Evolutionary conservation across 2,113 vertebrate genomes (phyloP).

Genomic region (Eurypyga helias): DNA sequence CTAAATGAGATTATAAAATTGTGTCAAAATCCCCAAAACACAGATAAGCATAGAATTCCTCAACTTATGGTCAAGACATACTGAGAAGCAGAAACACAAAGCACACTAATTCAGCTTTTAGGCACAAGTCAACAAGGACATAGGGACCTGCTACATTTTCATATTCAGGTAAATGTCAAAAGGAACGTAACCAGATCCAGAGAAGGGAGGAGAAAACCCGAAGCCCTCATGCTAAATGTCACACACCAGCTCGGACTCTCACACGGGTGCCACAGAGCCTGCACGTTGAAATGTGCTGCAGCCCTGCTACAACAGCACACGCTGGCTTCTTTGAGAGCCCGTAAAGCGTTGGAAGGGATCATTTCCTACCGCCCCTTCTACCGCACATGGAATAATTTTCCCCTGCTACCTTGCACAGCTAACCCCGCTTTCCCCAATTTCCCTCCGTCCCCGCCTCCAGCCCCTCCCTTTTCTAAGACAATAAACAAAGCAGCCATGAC

Average conservation of each 20-base stretch:
- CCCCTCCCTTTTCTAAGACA: not conserved
- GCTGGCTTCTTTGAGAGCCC: not conserved
- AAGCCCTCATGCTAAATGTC: constrained; percentile 41
- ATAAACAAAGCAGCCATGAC: not conserved
- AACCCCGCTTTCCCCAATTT: not conserved
- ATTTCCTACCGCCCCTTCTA: not conserved
- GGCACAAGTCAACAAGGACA: not conserved
- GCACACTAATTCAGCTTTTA: not conserved
- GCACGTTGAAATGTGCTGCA: not conserved
- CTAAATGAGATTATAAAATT: not conserved
- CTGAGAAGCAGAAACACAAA: not conserved
- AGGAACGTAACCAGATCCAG: constrained; percentile 49
- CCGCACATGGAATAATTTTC: not conserved
- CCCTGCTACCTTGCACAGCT: not conserved
- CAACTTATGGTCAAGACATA: not conserved
- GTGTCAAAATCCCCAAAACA: not conserved
- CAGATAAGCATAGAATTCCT: not conserved
- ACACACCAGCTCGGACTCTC: constrained; percentile 5
- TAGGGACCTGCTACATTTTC: not conserved
- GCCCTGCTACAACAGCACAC: not conserved
- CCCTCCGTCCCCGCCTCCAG: not conserved
- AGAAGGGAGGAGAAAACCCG: not conserved
- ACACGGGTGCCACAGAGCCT: not conserved
- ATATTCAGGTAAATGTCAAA: constrained; percentile 51
- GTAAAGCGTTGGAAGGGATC: not conserved